Evolutionary conservation across 2,797 vertebrate species (phyloP), one percentile per base, ranked within the genome.

Genomic region (Poecilia gillii): DNA sequence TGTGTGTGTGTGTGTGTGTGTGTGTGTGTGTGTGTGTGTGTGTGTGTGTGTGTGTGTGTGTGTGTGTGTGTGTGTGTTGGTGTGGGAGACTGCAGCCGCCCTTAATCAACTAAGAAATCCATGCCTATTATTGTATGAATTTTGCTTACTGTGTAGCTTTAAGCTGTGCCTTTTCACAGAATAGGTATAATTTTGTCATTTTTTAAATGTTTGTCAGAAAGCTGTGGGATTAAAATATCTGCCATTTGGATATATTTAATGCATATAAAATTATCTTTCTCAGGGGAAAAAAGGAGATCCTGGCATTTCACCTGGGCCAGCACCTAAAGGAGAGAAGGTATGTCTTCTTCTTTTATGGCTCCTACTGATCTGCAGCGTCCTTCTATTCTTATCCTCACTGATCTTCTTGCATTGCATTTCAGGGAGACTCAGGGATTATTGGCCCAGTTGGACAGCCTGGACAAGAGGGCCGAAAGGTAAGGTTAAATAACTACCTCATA

Each of bases 211-310:
- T 57, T 0, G 20, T 72, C 4, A 64, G 33, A 70, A 70, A 73
- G 53, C 33, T 76, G 39, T 72, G 4, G 72, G 71, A 80, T 73
- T 75, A 8, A 84, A 75, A 82, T 76, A 31, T 18, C 39, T 70
- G 6, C 68, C 13, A 45, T 43, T 71, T 81, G 11, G 11, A 46
- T 76, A 0, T 71, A 45, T 83, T 81, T 78, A 71, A 81, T 73
- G 0, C 4, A 64, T 47, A 82, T 23, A 86, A 79, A 39, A 68
- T 79, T 62, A 12, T 39, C 2, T 12, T 82, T 85, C 90, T 91
- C 91, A 99, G 98, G 98, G 98, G 73, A 97, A 95, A 85, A 99
- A 99, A 90, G 98, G 98, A 82, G 98, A 99, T 93, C 97, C 98
- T 13, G 98, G 97, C 78, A 91, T 97, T 41, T 99, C 98, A 43